Conservation (phyloP, 2,888 invertebrate species). For the Mesopsocus fuscifrons region DNA sequence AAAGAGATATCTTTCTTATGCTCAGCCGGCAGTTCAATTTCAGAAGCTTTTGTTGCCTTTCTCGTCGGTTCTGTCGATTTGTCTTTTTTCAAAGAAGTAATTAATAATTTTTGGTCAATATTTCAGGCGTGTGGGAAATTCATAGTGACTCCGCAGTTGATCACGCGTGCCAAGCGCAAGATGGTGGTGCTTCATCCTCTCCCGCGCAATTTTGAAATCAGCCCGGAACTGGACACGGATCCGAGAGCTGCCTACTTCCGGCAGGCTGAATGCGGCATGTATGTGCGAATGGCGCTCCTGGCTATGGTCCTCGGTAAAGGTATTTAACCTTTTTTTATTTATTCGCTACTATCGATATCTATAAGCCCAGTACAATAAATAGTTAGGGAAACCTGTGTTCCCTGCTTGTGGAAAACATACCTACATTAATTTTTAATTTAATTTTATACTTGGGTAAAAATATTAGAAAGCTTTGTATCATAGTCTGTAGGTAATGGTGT, state of each 20-base stretch:
- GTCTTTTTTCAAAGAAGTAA: conserved; percentile 1
- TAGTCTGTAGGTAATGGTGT: too few relatives aligned
- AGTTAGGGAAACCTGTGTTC: too few relatives aligned
- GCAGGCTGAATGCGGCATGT: conserved; percentile 96
- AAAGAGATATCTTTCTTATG: too few relatives aligned
- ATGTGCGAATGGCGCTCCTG: conserved; percentile 92
- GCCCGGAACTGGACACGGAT: conserved; percentile 86
- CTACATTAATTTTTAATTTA: too few relatives aligned
- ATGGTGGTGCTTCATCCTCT: conserved; percentile 97
- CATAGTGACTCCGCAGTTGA: conserved; percentile 83
- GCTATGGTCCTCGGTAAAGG: conserved; percentile 65
- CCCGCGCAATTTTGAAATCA: conserved; percentile 88
- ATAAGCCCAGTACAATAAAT: too few relatives aligned
- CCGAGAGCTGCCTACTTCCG: conserved; percentile 96
- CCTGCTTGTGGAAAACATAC: too few relatives aligned
- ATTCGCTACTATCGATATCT: too few relatives aligned
- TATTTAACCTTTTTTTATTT: conserved; percentile 1
- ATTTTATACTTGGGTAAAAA: too few relatives aligned
- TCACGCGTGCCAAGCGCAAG: conserved; percentile 82
- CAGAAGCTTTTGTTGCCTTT: too few relatives aligned
- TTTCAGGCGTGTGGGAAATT: conserved; percentile 68
- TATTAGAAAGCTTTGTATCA: too few relatives aligned
- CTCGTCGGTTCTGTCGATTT: too few relatives aligned
- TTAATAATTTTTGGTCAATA: conserved; percentile 13
- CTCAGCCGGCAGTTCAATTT: too few relatives aligned